Conservation (phyloP, 2,888 invertebrate species). For the Brachyopa scutellaris region DNA sequence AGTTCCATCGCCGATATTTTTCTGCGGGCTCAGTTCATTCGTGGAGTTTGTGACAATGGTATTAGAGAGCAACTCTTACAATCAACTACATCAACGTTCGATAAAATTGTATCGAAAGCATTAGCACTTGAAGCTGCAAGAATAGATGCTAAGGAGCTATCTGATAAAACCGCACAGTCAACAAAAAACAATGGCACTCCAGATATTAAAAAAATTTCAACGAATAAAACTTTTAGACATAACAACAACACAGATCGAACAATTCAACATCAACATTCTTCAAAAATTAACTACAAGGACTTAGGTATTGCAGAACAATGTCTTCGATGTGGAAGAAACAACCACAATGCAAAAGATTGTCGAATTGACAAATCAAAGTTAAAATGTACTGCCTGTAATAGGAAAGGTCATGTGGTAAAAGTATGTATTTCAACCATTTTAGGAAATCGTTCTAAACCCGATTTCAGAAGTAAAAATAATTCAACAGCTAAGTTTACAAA, state of each 20-base stretch:
- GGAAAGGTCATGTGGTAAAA: background rate
- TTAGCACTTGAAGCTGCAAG: slow-evolving; percentile 43
- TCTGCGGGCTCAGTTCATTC: slow-evolving; percentile 24
- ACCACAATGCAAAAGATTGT: too few species aligned
- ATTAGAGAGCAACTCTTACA: slow-evolving; percentile 3
- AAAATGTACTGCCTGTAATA: slow-evolving; percentile 10
- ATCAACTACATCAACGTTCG: background rate
- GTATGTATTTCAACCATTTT: slow-evolving; percentile 2
- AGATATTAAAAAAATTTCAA: slow-evolving; percentile 21
- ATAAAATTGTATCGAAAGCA: slow-evolving; percentile 16
- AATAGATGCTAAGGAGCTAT: too few species aligned
- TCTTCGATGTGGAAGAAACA: too few species aligned
- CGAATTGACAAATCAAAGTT: slow-evolving; percentile 5
- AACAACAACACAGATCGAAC: too few species aligned
- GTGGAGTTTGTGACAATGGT: background rate
- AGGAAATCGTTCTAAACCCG: background rate
- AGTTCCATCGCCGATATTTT: slow-evolving; percentile 19
- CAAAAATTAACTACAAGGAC: too few species aligned
- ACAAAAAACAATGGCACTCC: too few species aligned
- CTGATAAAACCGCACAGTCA: too few species aligned
- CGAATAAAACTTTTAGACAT: too few species aligned
- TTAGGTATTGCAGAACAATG: too few species aligned
- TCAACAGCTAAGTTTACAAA: background rate
- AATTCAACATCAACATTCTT: too few species aligned
- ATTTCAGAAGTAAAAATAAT: background rate